These are phyloP conservation scores for Cinclus mexicanus DNA, from an alignment of 2,113 vertebrate genomes.

Conservation along the genomic window DNA sequence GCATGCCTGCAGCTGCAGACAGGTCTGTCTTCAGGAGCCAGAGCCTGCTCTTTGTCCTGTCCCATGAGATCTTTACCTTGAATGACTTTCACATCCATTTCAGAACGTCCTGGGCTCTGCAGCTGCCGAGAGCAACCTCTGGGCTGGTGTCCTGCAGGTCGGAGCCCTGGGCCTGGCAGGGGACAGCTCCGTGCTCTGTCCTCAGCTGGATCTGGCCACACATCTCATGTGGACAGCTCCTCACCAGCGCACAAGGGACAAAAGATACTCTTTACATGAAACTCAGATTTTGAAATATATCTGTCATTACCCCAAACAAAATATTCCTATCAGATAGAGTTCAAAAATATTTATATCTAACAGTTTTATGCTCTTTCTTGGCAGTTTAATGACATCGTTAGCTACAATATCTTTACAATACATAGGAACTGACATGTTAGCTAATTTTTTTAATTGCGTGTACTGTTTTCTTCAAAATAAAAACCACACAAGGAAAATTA, in stretches of 20 bases:
- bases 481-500: neutral
- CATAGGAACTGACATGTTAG: neutral
- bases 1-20: neutral
- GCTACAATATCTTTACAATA: neutral
- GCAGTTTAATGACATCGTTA: neutral
- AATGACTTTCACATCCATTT: neutral
- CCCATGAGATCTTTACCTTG: neutral
- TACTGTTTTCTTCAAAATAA: neutral
- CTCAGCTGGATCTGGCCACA: neutral
- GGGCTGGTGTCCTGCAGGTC: neutral
- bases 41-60: neutral
- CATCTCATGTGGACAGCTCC: fast-evolving
- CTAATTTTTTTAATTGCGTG: neutral
- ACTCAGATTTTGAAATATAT: neutral
- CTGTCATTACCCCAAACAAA: neutral
- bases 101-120: neutral
- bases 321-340: neutral
- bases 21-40: neutral
- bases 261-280: neutral
- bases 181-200: neutral
- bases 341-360: neutral
- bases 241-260: neutral
- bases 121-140: neutral
- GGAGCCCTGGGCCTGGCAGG: neutral
- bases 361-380: neutral